phyloP scores from a whole-genome alignment of 2,888 invertebrate genomes.

The Hartigia nigra region DNA sequence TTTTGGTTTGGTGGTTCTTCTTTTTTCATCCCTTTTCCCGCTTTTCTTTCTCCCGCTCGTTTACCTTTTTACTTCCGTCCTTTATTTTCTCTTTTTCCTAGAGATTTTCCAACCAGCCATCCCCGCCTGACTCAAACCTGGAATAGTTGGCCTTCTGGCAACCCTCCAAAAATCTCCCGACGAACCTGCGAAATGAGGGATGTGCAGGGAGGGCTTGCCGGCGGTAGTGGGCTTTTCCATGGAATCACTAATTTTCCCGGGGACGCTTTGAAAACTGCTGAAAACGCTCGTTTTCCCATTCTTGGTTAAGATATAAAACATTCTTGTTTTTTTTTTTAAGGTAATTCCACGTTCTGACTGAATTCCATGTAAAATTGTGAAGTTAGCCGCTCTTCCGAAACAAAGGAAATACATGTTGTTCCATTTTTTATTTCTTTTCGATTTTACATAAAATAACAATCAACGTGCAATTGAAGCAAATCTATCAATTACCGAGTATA shows the following conservation, averaged over 20 bases:
- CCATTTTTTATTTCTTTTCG: neutral
- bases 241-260: neutral
- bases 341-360: neutral
- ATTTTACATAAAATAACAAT: neutral
- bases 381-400: neutral
- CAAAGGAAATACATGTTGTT: neutral
- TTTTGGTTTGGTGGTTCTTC: neutral
- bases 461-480: neutral
- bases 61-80: constrained; percentile 16
- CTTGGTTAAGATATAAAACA: neutral
- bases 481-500: neutral
- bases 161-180: constrained; percentile 40
- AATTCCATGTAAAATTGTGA: neutral
- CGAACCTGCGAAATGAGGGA: neutral
- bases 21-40: constrained; percentile 3
- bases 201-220: neutral
- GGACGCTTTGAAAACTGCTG: neutral
- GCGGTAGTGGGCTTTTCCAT: neutral
- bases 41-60: constrained; percentile 13
- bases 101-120: neutral
- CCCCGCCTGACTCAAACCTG: constrained; percentile 13
- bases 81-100: neutral
- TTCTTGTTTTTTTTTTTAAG: no score
- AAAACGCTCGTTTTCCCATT: neutral
- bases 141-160: constrained; percentile 43